Evolutionary conservation across 1,140 invertebrate genomes (phyloP), one percentile per base, ranked within the genome.

Genomic region (Zaprionus lachaisei): DNA sequence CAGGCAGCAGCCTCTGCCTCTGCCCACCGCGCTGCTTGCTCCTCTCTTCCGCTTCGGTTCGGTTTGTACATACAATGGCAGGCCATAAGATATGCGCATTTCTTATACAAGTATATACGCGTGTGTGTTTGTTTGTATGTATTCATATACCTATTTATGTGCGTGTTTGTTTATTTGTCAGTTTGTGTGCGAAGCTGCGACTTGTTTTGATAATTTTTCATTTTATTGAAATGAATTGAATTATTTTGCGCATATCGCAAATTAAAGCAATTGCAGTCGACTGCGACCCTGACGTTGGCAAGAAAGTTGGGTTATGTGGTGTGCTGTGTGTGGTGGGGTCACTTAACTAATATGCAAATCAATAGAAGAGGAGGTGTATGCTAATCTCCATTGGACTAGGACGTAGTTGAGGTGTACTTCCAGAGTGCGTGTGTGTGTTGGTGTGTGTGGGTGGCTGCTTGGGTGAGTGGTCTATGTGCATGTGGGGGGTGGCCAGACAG

Each of bases 11-110:
- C 47, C 20, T 20, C 47, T 51, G 47, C 47, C 47, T 51, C 47
- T 51, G 20, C 47, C 55, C 65, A 64, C 64, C 75, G 57, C 75
- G 62, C 54, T 69, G 22, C 31, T 66, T 9, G 31, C 66, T 65
- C 72, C 71, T 70, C 74, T 67, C 64, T 74, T 64, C 58, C 66
- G 61, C 65, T 54, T 17, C 65, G 54, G 54, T 73, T 76, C 61
- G 44, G 49, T 75, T 70, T 67, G 84, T 90, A 89, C 58, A 70
- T 75, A 78, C 81, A 83, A 80, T 83, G 69, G 83, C 78, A 78
- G 72, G 81, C 87, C 87, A 89, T 89, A 90, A 89, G 84, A 89
- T 89, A 89, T 89, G 84, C 84, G 84, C 85, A 90, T 89, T 89
- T 90, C 81, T 89, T 89, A 89, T 89, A 87, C 77, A 12, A 64